Evolutionary conservation across 2,113 vertebrate species (phyloP).

Genomic region (Salvator merianae): DNA sequence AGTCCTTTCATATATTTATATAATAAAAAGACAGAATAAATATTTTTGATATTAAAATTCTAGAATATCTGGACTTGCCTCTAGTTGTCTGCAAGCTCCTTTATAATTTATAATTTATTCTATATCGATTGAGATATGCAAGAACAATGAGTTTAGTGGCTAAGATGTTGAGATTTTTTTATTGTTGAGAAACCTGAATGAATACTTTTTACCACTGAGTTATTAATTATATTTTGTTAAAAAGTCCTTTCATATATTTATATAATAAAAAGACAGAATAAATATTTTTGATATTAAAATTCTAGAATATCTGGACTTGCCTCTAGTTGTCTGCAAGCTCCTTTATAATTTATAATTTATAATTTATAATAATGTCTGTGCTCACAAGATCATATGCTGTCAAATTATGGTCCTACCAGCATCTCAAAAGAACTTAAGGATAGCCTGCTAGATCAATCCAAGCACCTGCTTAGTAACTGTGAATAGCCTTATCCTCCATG

Average conservation of each 20-base stretch:
- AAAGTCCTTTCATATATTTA: constrained; percentile 29
- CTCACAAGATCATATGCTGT: not conserved
- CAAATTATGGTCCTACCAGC: not conserved
- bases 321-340: not conserved
- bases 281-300: not conserved
- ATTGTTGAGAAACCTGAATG: constrained; percentile 63
- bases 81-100: not conserved
- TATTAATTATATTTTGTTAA: constrained; percentile 53
- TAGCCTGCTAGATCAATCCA: not conserved
- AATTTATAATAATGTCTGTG: too few relatives aligned
- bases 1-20: constrained; percentile 31
- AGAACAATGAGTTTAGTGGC: constrained; percentile 80
- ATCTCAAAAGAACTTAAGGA: not conserved
- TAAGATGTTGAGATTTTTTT: constrained; percentile 75
- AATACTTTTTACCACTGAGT: constrained; percentile 53
- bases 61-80: not conserved
- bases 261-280: not conserved
- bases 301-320: not conserved
- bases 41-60: not conserved
- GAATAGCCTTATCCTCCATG: not conserved
- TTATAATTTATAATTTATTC: constrained; percentile 42
- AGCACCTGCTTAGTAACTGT: not conserved
- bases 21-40: constrained; percentile 6
- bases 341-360: not conserved
- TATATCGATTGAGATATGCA: constrained; percentile 82